These are phyloP conservation scores for Melanophora roralis DNA, from an alignment of 2,888 invertebrate species.

Conservation along the genomic window DNA sequence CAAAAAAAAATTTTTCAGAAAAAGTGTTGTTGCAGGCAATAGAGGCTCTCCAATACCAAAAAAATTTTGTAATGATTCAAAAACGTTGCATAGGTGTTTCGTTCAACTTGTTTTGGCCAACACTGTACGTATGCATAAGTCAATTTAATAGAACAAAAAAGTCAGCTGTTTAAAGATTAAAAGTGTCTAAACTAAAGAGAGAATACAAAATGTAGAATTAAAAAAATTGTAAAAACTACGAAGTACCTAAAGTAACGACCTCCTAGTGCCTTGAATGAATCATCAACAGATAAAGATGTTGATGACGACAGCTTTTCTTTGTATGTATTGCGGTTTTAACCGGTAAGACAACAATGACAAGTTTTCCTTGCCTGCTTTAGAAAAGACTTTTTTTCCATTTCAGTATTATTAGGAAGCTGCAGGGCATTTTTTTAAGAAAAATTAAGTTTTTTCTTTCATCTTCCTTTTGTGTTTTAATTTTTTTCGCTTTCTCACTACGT, in stretches of 20 bases:
- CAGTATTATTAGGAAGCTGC: constrained; percentile 8
- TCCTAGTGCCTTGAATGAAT: constrained; percentile 54
- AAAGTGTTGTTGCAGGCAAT: too few species aligned
- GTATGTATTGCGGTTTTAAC: neutral
- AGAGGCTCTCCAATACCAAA: too few species aligned
- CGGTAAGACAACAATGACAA: constrained; percentile 14
- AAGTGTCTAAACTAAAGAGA: constrained; percentile 17
- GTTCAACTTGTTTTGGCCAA: too few species aligned
- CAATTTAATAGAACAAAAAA: constrained; percentile 12
- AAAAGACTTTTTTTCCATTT: constrained; percentile 5
- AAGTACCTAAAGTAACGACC: constrained; percentile 52
- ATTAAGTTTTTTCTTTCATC: constrained; percentile 9
- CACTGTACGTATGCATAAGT: neutral
- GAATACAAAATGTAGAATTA: neutral
- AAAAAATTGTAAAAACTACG: constrained; percentile 7
- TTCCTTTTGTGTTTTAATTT: neutral
- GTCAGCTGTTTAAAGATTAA: constrained; percentile 55
- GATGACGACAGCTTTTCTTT: constrained; percentile 16
- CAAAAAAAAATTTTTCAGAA: too few species aligned
- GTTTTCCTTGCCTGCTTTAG: constrained; percentile 15
- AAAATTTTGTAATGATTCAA: too few species aligned
- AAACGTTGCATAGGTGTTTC: too few species aligned
- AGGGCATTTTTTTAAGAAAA: constrained; percentile 45
- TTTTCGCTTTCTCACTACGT: constrained; percentile 22
- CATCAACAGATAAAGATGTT: constrained; percentile 22